These are phyloP conservation scores for Macaria liturata DNA, from an alignment of 2,888 invertebrate species.

Conservation along the genomic window DNA sequence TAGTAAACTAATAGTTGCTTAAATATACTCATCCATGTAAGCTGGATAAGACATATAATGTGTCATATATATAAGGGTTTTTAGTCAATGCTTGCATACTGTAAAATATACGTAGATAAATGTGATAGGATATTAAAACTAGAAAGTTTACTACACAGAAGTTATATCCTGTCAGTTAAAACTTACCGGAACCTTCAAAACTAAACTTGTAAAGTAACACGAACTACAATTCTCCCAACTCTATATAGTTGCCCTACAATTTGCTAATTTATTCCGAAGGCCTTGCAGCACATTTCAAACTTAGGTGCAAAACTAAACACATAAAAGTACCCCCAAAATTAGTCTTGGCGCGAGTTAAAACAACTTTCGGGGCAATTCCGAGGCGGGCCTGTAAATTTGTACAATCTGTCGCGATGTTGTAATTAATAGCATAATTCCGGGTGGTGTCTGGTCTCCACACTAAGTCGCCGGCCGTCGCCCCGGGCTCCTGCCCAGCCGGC, in stretches of 20 bases:
- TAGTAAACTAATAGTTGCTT: too few species aligned
- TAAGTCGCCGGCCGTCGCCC: constrained; percentile 55
- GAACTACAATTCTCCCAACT: too few species aligned
- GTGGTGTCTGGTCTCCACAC: constrained; percentile 60
- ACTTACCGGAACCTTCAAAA: too few species aligned
- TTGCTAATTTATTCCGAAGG: constrained; percentile 31
- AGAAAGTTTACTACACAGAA: too few species aligned
- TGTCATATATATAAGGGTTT: too few species aligned
- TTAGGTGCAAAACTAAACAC: constrained; percentile 39
- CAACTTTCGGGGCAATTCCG: constrained; percentile 41
- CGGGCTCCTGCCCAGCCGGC: constrained; percentile 79
- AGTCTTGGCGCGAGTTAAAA: constrained; percentile 43
- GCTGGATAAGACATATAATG: too few species aligned
- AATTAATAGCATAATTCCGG: constrained; percentile 58
- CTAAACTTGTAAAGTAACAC: too few species aligned
- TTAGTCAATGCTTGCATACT: too few species aligned
- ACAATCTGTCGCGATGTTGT: constrained; percentile 54
- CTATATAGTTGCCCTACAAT: constrained; percentile 10
- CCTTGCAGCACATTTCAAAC: constrained; percentile 31
- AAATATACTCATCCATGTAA: too few species aligned
- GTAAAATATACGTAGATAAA: too few species aligned
- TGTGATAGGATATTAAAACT: too few species aligned
- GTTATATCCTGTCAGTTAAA: too few species aligned
- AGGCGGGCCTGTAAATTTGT: constrained; percentile 49
- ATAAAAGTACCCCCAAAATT: constrained; percentile 42